Evolutionary conservation across 2,113 vertebrate species (phyloP).

Genomic region (Alectura lathami): DNA sequence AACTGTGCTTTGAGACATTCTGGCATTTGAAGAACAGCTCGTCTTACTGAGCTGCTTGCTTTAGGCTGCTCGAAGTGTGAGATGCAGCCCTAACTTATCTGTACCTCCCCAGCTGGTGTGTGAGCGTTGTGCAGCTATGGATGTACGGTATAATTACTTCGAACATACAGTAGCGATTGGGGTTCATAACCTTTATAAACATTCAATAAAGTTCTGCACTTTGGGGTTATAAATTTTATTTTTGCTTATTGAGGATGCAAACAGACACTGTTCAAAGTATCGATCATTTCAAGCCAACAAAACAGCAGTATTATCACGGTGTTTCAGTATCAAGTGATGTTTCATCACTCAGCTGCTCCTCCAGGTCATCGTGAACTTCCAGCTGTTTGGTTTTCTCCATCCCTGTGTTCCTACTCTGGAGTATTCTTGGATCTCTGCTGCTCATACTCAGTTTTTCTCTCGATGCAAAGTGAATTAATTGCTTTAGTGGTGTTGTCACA

Average conservation of each 20-base stretch:
- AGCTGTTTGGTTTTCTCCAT: background rate
- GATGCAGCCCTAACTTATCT: background rate
- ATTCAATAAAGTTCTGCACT: slow-evolving; percentile 12
- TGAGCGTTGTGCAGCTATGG: background rate
- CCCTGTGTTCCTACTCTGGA: background rate
- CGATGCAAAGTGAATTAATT: background rate
- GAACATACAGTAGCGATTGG: background rate
- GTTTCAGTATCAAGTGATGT: background rate
- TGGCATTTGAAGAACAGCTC: background rate
- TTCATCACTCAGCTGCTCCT: background rate
- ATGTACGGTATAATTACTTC: background rate
- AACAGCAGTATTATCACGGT: background rate
- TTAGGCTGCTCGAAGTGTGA: background rate
- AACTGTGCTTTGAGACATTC: background rate
- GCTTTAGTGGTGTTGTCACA: background rate
- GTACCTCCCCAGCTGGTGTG: background rate
- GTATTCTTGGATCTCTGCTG: background rate
- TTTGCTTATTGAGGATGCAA: background rate
- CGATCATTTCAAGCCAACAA: background rate
- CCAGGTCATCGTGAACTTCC: background rate
- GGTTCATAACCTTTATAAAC: background rate
- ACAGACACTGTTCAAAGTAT: background rate
- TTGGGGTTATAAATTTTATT: background rate
- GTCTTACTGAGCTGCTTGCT: background rate
- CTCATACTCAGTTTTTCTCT: background rate